These are phyloP conservation scores for Peucedramus taeniatus DNA, from an alignment of 2,113 vertebrate genomes.

Conservation along the genomic window DNA sequence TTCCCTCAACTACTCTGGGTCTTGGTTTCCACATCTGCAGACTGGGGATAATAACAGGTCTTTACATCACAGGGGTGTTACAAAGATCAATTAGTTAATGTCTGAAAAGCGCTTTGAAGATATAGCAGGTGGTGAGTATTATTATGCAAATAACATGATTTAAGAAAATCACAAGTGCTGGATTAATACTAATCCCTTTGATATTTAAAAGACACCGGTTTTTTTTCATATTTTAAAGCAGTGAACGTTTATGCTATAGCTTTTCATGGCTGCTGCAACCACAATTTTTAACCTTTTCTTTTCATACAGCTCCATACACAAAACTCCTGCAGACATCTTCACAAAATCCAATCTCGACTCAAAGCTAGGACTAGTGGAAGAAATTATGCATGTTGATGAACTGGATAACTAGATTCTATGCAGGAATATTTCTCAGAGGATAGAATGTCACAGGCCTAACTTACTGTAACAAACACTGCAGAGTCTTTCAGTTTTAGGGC, in stretches of 20 bases:
- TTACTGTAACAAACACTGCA: constrained; percentile 49
- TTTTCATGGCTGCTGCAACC: neutral
- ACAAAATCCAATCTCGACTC: neutral
- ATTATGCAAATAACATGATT: constrained; percentile 58
- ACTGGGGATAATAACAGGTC: constrained; percentile 47
- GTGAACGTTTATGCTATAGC: neutral
- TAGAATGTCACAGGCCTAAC: constrained; percentile 53
- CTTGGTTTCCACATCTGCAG: constrained; percentile 38
- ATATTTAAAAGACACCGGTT: constrained; percentile 35
- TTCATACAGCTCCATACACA: neutral
- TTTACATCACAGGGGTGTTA: constrained; percentile 44
- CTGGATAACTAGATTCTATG: constrained; percentile 40
- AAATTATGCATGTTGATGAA: constrained; percentile 43
- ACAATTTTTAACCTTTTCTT: constrained; percentile 48
- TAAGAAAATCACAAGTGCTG: constrained; percentile 62
- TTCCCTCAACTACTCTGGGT: neutral
- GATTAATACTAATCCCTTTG: constrained; percentile 65
- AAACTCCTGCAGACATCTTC: constrained; percentile 10
- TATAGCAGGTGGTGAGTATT: constrained; percentile 52
- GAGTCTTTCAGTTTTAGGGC: neutral
- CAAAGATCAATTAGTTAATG: constrained; percentile 62
- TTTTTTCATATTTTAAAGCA: constrained; percentile 65
- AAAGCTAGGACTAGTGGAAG: neutral
- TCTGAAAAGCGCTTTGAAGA: constrained; percentile 56
- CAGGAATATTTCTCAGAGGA: constrained; percentile 57